Conservation (phyloP, 2,888 invertebrate genomes). For the Melanotus villosus region DNA sequence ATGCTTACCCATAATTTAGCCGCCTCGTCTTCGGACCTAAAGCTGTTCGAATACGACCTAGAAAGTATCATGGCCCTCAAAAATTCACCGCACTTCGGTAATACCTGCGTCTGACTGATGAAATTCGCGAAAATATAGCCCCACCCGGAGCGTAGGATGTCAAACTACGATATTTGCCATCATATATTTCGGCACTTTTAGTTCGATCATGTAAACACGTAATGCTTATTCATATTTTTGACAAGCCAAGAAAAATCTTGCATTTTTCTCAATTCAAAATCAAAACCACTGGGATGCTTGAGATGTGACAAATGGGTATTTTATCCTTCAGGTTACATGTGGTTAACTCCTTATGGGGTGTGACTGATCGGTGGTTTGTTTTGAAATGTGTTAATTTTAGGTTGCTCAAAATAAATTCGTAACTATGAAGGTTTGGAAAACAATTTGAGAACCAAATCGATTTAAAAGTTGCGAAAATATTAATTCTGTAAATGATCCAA, state of each 20-base stretch:
- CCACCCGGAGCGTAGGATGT: slow-evolving; percentile 42
- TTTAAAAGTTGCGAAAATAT: no score
- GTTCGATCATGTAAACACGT: slow-evolving; percentile 32
- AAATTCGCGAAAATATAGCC: slow-evolving; percentile 57
- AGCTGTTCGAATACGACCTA: slow-evolving; percentile 59
- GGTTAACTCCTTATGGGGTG: no score
- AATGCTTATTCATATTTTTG: slow-evolving; percentile 6
- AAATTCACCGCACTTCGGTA: slow-evolving; percentile 55
- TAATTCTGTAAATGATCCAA: no score
- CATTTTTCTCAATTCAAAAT: no score
- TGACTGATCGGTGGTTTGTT: no score
- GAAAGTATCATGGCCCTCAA: slow-evolving; percentile 61
- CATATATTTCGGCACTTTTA: slow-evolving; percentile 32
- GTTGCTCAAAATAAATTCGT: no score
- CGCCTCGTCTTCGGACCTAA: slow-evolving; percentile 59
- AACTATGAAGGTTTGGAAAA: no score
- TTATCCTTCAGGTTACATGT: no score
- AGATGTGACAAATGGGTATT: no score
- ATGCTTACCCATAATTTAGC: slow-evolving; percentile 66
- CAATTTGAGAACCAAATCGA: no score
- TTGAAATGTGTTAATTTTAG: background rate
- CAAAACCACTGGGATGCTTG: background rate
- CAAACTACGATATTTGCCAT: slow-evolving; percentile 32
- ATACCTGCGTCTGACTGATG: slow-evolving; percentile 59
- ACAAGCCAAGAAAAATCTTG: background rate